These are phyloP conservation scores for Clarias batrachus DNA, from an alignment of 2,113 vertebrate species.

Conservation along the genomic window DNA sequence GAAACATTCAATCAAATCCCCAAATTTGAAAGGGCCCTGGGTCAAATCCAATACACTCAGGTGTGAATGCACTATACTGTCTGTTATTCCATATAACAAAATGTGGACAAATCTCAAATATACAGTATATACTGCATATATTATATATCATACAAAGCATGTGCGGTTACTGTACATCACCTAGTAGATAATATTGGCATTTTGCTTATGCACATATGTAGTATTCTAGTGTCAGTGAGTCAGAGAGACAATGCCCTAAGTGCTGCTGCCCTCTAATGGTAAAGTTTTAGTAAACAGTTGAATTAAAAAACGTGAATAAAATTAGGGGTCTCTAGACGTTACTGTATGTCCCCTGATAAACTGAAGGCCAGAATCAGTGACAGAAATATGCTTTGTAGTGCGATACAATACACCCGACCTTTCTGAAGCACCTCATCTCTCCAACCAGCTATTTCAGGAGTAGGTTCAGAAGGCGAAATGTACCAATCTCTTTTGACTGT, in stretches of 20 bases:
- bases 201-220: background rate
- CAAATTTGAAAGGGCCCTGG: background rate
- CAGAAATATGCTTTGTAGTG: background rate
- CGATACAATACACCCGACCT: background rate
- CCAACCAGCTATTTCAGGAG: background rate
- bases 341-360: background rate
- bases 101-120: background rate
- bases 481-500: background rate
- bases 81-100: background rate
- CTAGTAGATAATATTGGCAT: background rate
- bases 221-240: background rate
- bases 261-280: constrained; percentile 26
- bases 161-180: background rate
- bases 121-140: too few relatives aligned
- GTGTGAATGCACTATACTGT: background rate
- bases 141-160: too few relatives aligned
- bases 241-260: background rate
- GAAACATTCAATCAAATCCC: background rate
- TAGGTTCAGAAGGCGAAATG: background rate
- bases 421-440: background rate
- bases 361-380: background rate
- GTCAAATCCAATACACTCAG: background rate
- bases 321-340: background rate
- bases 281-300: background rate
- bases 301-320: background rate